Evolutionary conservation across 2,113 vertebrate species (phyloP).

Genomic region (Oxyruncus cristatus): DNA sequence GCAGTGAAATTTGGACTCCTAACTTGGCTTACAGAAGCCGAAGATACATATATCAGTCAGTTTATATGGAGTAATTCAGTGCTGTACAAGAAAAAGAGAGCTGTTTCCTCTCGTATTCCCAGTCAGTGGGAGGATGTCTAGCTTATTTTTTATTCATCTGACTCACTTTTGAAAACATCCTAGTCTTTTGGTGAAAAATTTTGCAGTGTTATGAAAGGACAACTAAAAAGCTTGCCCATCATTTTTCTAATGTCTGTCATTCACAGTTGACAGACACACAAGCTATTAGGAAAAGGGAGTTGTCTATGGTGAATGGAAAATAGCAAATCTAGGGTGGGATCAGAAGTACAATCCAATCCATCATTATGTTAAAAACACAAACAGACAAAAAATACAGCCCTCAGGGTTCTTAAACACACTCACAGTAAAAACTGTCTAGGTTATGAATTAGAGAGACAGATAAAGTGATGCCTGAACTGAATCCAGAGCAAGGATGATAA

Average conservation of each 20-base stretch:
- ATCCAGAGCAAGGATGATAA: conserved; percentile 17
- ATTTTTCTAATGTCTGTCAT: background rate
- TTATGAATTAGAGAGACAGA: conserved; percentile 1
- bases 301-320: background rate
- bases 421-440: conserved; percentile 1
- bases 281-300: background rate
- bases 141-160: conserved; percentile 26
- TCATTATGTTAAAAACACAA: conserved; percentile 25
- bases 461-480: conserved; percentile 13
- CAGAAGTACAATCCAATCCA: background rate
- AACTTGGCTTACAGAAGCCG: background rate
- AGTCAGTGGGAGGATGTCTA: conserved; percentile 14
- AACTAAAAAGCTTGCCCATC: background rate
- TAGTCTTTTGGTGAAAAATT: background rate
- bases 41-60: background rate
- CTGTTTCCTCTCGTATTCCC: background rate
- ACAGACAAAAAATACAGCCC: conserved; percentile 30
- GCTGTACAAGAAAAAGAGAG: background rate
- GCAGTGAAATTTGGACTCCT: background rate
- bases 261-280: background rate
- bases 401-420: conserved; percentile 19
- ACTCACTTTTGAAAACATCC: conserved; percentile 25
- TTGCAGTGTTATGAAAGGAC: background rate
- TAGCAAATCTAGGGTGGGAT: background rate
- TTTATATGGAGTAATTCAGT: background rate